Percentiles rank a stretch among this genome's conserved stretches.
These are phyloP conservation scores for Cremastinae sp. DNA, from an alignment of 2,888 invertebrate genomes.

Conservation along the genomic window DNA sequence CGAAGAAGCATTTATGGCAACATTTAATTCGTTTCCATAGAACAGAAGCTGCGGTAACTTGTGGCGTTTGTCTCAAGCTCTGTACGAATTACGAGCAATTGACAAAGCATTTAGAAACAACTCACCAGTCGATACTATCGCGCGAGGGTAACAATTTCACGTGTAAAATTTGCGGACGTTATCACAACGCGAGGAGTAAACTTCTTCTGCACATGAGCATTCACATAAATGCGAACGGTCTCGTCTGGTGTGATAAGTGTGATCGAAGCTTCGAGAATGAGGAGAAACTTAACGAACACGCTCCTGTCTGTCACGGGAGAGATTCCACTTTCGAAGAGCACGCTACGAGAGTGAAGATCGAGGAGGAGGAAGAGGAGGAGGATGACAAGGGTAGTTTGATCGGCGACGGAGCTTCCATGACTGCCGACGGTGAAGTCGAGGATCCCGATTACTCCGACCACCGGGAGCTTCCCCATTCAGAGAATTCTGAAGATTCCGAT, in stretches of 20 bases:
- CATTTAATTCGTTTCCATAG: constrained; percentile 83
- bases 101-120: constrained; percentile 80
- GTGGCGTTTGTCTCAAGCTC: constrained; percentile 83
- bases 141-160: constrained; percentile 83
- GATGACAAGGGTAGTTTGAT: constrained; percentile 69
- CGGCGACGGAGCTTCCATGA: constrained; percentile 65
- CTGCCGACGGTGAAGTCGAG: constrained; percentile 65
- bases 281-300: constrained; percentile 72
- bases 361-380: constrained; percentile 67
- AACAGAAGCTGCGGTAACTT: constrained; percentile 82
- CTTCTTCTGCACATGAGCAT: constrained; percentile 82
- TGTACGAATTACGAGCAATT: constrained; percentile 81
- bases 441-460: constrained; percentile 68
- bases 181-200: constrained; percentile 83
- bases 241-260: constrained; percentile 74
- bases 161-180: constrained; percentile 82
- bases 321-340: constrained; percentile 65
- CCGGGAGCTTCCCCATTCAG: constrained; percentile 44
- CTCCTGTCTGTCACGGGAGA: constrained; percentile 66
- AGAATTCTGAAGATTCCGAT: constrained; percentile 60
- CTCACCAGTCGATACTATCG: constrained; percentile 81
- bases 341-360: constrained; percentile 63
- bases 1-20: constrained; percentile 84
- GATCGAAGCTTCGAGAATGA: constrained; percentile 73
- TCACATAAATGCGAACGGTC: constrained; percentile 79